Percentiles rank a stretch among this genome's conserved stretches.
Evolutionary conservation across 2,113 vertebrate species (phyloP).

Genomic region (Cricetomys ansorgei): DNA sequence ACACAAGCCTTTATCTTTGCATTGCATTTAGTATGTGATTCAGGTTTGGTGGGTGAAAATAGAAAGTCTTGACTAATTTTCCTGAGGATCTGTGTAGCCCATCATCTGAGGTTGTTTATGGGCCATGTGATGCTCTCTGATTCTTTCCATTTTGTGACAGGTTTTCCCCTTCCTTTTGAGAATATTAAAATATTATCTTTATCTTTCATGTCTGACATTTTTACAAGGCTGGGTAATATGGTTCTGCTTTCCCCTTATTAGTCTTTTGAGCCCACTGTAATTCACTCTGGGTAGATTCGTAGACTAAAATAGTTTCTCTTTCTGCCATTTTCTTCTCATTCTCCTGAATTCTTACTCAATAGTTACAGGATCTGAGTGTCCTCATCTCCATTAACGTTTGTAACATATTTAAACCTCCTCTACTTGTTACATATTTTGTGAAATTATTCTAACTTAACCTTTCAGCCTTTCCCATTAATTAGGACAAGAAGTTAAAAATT

Average conservation of each 20-base stretch:
- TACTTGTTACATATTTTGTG: neutral
- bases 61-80: neutral
- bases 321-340: neutral
- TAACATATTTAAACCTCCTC: neutral
- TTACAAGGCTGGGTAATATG: neutral
- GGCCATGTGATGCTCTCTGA: neutral
- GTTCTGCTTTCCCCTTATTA: neutral
- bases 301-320: neutral
- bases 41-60: neutral
- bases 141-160: neutral
- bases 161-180: neutral
- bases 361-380: neutral
- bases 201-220: neutral
- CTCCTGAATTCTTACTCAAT: neutral
- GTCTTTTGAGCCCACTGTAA: neutral
- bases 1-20: neutral
- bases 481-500: neutral
- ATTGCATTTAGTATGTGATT: slow-evolving; percentile 30
- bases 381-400: neutral
- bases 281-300: neutral
- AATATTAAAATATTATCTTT: slow-evolving; percentile 3
- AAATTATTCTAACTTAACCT: neutral
- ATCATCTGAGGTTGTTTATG: neutral
- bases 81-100: neutral
- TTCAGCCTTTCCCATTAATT: neutral